These are phyloP conservation scores for Chydorus sphaericus DNA, from an alignment of 2,888 invertebrate species.

Conservation along the genomic window DNA sequence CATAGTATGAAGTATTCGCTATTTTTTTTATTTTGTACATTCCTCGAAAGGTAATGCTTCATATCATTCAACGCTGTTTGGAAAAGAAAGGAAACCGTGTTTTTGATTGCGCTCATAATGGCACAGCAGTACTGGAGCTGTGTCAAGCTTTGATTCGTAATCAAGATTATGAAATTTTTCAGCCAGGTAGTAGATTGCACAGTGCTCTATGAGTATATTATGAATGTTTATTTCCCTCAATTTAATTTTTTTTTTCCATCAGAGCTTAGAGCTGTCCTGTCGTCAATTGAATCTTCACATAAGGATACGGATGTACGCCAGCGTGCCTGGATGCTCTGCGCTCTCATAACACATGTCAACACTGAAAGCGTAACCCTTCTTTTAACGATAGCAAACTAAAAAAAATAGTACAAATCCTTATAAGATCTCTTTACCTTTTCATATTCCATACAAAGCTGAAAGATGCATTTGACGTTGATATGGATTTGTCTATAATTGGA, in stretches of 20 bases:
- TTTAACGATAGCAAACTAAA: too few relatives aligned
- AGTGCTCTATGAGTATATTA: not conserved
- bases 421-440: not conserved
- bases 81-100: not conserved
- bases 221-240: not conserved
- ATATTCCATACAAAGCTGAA: not conserved
- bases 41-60: not conserved
- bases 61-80: not conserved
- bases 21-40: not conserved
- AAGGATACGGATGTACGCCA: not conserved
- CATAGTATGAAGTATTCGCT: not conserved
- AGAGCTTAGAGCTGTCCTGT: not conserved
- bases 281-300: not conserved
- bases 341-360: not conserved
- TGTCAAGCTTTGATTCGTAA: constrained; percentile 5
- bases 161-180: constrained; percentile 9
- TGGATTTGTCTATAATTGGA: not conserved
- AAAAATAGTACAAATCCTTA: not conserved
- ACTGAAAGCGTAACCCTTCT: not conserved
- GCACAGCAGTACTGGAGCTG: not conserved
- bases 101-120: too few relatives aligned
- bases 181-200: not conserved
- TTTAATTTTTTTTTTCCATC: not conserved
- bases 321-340: not conserved
- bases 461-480: not conserved